These are phyloP conservation scores for Lasius platythorax DNA, from an alignment of 2,888 invertebrate genomes.

Conservation along the genomic window DNA sequence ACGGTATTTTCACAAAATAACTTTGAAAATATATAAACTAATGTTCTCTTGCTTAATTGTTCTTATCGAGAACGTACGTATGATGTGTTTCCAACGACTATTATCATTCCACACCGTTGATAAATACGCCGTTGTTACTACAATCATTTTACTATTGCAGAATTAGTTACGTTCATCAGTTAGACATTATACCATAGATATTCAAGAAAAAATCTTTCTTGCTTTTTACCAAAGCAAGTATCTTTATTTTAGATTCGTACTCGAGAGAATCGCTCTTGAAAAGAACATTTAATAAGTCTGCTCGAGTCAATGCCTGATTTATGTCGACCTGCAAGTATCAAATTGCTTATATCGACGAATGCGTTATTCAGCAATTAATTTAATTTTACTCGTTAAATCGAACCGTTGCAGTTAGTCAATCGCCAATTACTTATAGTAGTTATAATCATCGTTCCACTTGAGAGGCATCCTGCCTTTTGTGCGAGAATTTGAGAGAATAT, in stretches of 20 bases:
- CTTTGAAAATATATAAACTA: background rate
- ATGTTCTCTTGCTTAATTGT: background rate
- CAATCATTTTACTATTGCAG: background rate
- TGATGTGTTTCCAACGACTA: background rate
- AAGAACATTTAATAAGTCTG: background rate
- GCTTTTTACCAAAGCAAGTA: background rate
- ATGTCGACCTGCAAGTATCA: background rate
- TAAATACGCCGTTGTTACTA: background rate
- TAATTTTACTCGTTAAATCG: background rate
- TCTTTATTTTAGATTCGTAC: background rate
- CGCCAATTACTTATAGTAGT: conserved; percentile 9
- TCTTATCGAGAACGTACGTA: background rate
- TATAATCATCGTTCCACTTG: background rate
- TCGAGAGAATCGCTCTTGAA: background rate
- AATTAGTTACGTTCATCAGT: background rate
- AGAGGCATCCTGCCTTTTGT: background rate
- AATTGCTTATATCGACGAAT: conserved; percentile 17
- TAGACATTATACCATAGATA: background rate
- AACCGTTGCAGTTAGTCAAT: background rate
- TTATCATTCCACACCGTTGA: background rate
- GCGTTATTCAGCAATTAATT: background rate
- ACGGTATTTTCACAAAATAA: background rate
- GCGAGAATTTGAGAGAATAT: background rate
- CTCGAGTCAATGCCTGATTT: background rate
- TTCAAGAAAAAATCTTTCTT: background rate